Conservation (phyloP, 2,797 vertebrate genomes). For the Clarias fuscus region DNA sequence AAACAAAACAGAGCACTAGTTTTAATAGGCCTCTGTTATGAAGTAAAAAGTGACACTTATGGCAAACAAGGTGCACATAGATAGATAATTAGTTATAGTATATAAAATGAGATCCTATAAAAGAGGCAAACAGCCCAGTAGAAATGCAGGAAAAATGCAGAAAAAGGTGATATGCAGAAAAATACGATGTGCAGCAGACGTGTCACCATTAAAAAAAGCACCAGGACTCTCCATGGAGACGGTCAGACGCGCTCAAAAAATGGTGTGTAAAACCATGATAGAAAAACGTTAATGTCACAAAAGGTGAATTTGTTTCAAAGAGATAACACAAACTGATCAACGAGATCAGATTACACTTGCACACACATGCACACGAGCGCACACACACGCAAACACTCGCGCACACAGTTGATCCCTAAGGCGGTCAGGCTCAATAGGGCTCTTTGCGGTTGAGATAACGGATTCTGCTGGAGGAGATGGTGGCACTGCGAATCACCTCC, state of each 20-base stretch:
- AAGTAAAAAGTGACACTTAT: slow-evolving; percentile 67
- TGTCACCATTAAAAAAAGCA: slow-evolving; percentile 80
- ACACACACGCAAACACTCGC: slow-evolving; percentile 3
- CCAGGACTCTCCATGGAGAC: slow-evolving; percentile 74
- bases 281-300: slow-evolving; percentile 46
- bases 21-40: slow-evolving; percentile 62
- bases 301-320: slow-evolving; percentile 45
- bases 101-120: slow-evolving; percentile 81
- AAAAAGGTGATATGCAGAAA: slow-evolving; percentile 64
- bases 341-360: slow-evolving; percentile 35
- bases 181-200: slow-evolving; percentile 77
- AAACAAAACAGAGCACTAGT: slow-evolving; percentile 57
- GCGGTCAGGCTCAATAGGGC: slow-evolving; percentile 76
- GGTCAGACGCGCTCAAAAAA: slow-evolving; percentile 61
- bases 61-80: slow-evolving; percentile 70
- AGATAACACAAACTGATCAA: slow-evolving; percentile 45
- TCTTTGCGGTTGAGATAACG: slow-evolving; percentile 85
- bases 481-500: slow-evolving; percentile 97
- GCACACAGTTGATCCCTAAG: slow-evolving; percentile 37
- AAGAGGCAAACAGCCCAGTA: slow-evolving; percentile 78
- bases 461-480: slow-evolving; percentile 79
- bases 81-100: slow-evolving; percentile 75
- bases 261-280: slow-evolving; percentile 46
- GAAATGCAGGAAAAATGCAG: slow-evolving; percentile 69
- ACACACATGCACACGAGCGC: slow-evolving; percentile 1